Base-by-base conservation (phyloP, 2,888 invertebrate genomes). In the Drosophila parthenogenetica region DNA sequence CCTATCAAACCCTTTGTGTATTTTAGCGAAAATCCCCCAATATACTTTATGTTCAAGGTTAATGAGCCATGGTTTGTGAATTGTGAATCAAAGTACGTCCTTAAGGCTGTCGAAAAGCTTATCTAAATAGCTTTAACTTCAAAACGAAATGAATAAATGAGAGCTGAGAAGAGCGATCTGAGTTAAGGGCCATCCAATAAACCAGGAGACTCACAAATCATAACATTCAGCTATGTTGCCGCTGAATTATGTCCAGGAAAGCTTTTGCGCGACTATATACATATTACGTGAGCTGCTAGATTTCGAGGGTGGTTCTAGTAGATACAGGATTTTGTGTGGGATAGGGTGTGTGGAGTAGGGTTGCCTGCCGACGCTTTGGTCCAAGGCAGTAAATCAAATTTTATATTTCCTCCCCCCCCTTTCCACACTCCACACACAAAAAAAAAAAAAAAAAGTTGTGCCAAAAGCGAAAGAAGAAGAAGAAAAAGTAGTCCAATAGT, bases 351-450 rank as follows among this genome's bases (percentile, higher is more conserved):
- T 22, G 37, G 35, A 43, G 42, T 11, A 17, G 54, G 51, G 75
- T 43, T 58, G 57, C 68, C 71, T 77, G 74, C 71, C 75, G 65
- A 60, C 61, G 68, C 69, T 55, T 35, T 55, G 72, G 62, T 65
- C 59, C 76, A 78, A 65, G 86, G 90, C 87, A 89, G 87, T 91
- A 91, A 91, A 91, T 91, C 91, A 91, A 90, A 90, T 91, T 91
- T 91, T 91, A 91, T 91, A 82, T 91, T 91, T 90, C 90, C 83
- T 73, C 75, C 76, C 13, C 4, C 35, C 35, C 13, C 8, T 29
- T 2, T 8, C 29, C 29, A 8, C 29, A 8, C 29, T 8, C 7
- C 5, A 8, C 29, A 29, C 29, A 29, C 22, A 29, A 29, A 35
- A 35, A 11, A 10, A 29, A 29, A 48, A 68, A 74, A 79, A 77